Base-by-base conservation (phyloP, 2,113 vertebrate species). In the Sardina pilchardus region DNA sequence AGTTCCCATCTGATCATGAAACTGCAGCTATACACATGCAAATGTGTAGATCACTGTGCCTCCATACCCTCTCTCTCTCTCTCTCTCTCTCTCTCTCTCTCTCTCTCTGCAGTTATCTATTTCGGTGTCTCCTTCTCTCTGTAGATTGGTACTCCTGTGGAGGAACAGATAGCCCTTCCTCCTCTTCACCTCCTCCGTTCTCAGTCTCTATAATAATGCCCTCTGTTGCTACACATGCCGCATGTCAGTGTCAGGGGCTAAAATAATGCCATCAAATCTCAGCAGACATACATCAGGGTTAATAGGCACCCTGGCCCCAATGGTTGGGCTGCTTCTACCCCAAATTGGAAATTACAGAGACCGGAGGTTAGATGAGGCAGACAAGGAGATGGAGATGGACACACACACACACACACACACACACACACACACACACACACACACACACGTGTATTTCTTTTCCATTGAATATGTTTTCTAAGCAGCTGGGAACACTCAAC, bases 251-350 rank as follows among this genome's bases (percentile, higher is more conserved):
- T 83, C 48, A 10, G 21, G 19, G 42, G 71, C 50, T 78, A 59
- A 84, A 82, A 84, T 86, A 82, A 88, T 85, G 78, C 63, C 67
- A 86, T 75, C 85, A 84, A 71, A 84, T 84, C 78, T 43, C 56
- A 26, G 21, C 44, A 84, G 85, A 45, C 45, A 80, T 7, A 67
- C 78, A 78, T 86, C 87, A 36, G 45, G 87, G 82, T 82, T 88
- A 88, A 82, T 43, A 50, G 82, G 83, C 59, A 67, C 24, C 45
- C 71, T 67, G 45, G 56, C 6, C 36, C 24, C 75, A 78, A 86
- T 43, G 17, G 81, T 84, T 63, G 47, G 80, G 5, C 47, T 36
- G 26, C 42, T 82, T 84, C 75, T 71, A 59, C 30, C 63, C 53
- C 26, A 30, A 30, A 30, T 47, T 42, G 30, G 34, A 83, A 83